Evolutionary conservation across 1,140 invertebrate genomes (phyloP), one percentile per base, ranked within the genome.

Genomic region (Magallana angulata): DNA sequence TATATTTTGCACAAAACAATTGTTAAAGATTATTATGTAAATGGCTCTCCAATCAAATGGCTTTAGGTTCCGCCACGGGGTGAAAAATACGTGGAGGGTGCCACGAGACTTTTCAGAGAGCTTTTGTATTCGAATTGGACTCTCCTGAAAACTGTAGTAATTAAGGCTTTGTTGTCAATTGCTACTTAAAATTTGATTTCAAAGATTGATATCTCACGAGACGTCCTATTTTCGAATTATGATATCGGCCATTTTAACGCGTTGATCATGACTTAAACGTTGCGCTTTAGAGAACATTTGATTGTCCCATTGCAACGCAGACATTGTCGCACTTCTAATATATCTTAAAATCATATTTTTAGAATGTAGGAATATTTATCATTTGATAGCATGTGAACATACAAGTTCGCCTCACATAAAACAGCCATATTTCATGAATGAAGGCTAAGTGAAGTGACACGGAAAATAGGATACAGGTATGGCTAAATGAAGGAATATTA

Each of bases 11-110:
- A 36, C 68, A 76, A 36, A 76, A 76, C 24, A 76, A 76, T 24
- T 76, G 68, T 76, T 30, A 76, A 48, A 30, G 68, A 76, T 76
- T 76, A 76, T 76, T 76, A 76, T 76, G 68, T 76, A 76, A 76
- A 76, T 76, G 24, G 7, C 68, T 12, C 68, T 30, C 68, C 68
- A 76, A 76, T 76, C 24, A 76, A 76, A 76, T 76, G 24, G 68
- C 36, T 76, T 8, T 24, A 30, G 36, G 68, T 76, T 76, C 68
- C 68, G 68, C 18, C 60, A 64, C 24, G 68, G 12, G 68, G 68
- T 11, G n/a, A 30, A 12, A 76, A 30, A 12, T 18, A 76, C 7
- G 7, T 8, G 5, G 36, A 36, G 18, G 30, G 24, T 76, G 24
- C 68, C 68, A 76, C 68, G 68, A 30, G 68, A 76, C 68, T 30